phyloP scores from a whole-genome alignment of 2,113 vertebrate genomes.

The Forbesichthys papilliferus region DNA sequence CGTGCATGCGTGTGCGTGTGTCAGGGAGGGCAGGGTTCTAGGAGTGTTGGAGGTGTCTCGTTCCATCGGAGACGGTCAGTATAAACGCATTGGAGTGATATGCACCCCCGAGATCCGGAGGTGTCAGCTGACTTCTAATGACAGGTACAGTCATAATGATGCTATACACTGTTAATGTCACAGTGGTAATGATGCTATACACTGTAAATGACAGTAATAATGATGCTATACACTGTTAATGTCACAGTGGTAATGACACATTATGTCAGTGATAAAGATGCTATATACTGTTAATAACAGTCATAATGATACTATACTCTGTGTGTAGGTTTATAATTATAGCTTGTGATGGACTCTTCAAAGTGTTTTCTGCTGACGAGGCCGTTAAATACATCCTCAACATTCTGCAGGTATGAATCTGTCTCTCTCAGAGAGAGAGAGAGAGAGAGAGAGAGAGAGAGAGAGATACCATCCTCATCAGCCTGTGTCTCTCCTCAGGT shows the following conservation, averaged over 20 bases:
- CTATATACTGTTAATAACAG: neutral
- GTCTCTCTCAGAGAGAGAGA: neutral
- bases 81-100: constrained; percentile 93
- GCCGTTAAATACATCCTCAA: constrained; percentile 87
- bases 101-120: constrained; percentile 90
- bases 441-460: no score
- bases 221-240: no score
- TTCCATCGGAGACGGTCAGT: constrained; percentile 96
- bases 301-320: neutral
- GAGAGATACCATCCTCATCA: no score
- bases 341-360: constrained; percentile 96
- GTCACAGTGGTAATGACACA: neutral
- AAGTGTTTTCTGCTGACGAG: constrained; percentile 94
- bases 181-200: neutral
- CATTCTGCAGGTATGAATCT: constrained; percentile 82
- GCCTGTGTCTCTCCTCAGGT: constrained; percentile 69
- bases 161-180: constrained; percentile 73
- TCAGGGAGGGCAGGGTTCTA: constrained; percentile 89
- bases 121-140: constrained; percentile 84
- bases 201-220: no score
- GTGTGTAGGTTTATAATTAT: constrained; percentile 87
- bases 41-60: constrained; percentile 95
- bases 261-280: neutral
- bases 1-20: neutral
- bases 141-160: constrained; percentile 77